Evolutionary conservation across 2,113 vertebrate genomes (phyloP).

Genomic region (Gopherus evgoodei): DNA sequence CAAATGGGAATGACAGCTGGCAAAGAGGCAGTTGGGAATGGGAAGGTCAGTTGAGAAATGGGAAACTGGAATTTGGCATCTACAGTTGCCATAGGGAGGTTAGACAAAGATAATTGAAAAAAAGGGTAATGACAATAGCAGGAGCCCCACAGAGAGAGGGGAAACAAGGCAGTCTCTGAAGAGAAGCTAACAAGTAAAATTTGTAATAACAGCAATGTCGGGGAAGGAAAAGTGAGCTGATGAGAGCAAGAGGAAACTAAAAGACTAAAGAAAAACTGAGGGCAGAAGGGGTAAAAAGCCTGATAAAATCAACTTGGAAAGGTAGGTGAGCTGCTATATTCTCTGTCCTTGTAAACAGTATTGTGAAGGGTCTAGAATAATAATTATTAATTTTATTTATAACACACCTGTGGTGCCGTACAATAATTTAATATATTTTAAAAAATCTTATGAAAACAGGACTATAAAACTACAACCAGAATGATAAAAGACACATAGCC

Average conservation of each 20-base stretch:
- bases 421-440: neutral
- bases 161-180: neutral
- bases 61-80: neutral
- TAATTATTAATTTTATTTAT: slow-evolving; percentile 37
- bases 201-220: neutral
- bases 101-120: neutral
- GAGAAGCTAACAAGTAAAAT: neutral
- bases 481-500: neutral
- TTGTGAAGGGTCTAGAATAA: slow-evolving; percentile 16
- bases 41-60: neutral
- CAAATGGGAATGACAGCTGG: neutral
- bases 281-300: neutral
- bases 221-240: neutral
- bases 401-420: slow-evolving; percentile 4
- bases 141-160: neutral
- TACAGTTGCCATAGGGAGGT: neutral
- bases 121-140: neutral
- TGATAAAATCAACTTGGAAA: neutral
- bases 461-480: neutral
- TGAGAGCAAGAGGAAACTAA: neutral
- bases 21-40: neutral
- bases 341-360: neutral
- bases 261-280: neutral
- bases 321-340: neutral
- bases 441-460: neutral